Evolutionary conservation across 1,140 invertebrate species (phyloP), one percentile per base, ranked within the genome.

Genomic region (Magallana gigas): DNA sequence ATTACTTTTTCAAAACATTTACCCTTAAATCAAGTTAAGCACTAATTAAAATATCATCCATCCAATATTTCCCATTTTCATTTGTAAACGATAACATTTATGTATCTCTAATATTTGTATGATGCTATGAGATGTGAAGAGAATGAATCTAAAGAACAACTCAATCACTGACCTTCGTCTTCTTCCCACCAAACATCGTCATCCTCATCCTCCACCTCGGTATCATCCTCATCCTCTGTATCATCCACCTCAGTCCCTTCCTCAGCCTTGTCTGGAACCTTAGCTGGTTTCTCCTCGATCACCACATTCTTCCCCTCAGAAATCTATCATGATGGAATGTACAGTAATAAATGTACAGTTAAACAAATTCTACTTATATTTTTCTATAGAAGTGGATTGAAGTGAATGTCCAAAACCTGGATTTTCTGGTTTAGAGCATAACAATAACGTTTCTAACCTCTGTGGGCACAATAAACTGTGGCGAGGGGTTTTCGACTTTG

Each of bases 391-490:
- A 48, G 36, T 48, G 36, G 36, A 48, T 48, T 48, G 5, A 4
- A 5, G 36, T 48, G 2, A 48, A 48, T 48, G 0, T 48, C 36
- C 3, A 0, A 48, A 48, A 48, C 0, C 3, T 48, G 0, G 36
- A 0, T 48, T 48, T 48, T 48, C 36, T 48, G 36, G 36, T 48
- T 48, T 48, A 48, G 36, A 48, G 36, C 5, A 48, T 3, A 48
- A 48, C 62, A 64, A 16, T 64, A 64, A 64, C 58, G 48, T n/a
- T 23, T 57, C 56, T 90, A 87, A 93, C 92, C 92, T 96, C 94
- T 76, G 96, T 96, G 87, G 95, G 93, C 18, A 96, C 95, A 90
- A 94, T 88, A 89, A 95, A 89, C 11, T 89, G 84, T 23, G 95
- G 92, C 8, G 95, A 92, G n/a, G 92, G 94, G 29, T 94, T 91